A percentile compares a stretch with the other conserved stretches of the same genome.
phyloP scores from a whole-genome alignment of 2,888 invertebrate genomes.

The Pseudanteris insignis region DNA sequence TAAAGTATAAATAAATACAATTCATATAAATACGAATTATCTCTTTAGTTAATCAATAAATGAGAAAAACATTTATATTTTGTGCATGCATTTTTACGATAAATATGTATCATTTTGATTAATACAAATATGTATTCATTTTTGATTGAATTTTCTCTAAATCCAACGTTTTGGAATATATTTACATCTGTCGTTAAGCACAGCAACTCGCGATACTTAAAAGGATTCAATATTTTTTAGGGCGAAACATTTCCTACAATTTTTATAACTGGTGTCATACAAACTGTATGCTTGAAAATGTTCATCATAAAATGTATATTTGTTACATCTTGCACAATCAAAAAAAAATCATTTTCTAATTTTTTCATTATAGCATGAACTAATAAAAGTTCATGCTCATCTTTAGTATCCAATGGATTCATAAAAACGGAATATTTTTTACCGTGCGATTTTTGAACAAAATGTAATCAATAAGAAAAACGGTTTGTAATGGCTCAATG shows the following conservation, averaged over 20 bases:
- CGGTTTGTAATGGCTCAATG: too few species aligned
- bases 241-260: background rate
- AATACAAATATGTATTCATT: too few species aligned
- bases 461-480: background rate
- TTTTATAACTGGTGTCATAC: background rate
- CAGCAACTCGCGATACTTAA: too few species aligned
- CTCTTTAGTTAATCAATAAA: too few species aligned
- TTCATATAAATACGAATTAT: too few species aligned
- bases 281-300: constrained; percentile 6
- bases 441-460: constrained; percentile 1
- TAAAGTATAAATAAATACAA: too few species aligned
- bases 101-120: too few species aligned
- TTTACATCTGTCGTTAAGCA: too few species aligned
- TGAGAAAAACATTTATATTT: too few species aligned
- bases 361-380: constrained; percentile 5
- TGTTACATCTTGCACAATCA: constrained; percentile 2
- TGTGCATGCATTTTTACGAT: too few species aligned
- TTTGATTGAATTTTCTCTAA: too few species aligned
- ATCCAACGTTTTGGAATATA: too few species aligned
- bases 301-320: constrained; percentile 7
- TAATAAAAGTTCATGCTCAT: constrained; percentile 7
- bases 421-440: constrained; percentile 3
- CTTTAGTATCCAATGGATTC: constrained; percentile 3
- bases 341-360: background rate
- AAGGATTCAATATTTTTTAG: constrained; percentile 1